Conservation (phyloP, 1,140 invertebrate genomes). For the Achroia grisella region DNA sequence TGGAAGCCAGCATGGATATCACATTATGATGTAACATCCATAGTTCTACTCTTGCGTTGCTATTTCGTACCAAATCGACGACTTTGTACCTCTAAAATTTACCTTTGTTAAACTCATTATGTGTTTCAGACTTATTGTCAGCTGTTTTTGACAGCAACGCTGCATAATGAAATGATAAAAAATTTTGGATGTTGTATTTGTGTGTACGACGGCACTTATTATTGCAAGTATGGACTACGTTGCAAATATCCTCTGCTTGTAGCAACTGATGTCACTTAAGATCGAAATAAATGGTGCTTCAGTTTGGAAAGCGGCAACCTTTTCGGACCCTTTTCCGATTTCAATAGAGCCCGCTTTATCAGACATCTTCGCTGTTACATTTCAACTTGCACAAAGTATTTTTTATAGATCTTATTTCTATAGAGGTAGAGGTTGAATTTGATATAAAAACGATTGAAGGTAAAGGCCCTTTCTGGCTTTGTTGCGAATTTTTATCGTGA, state of each 20-base stretch:
- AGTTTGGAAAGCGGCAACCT: slow-evolving; percentile 6
- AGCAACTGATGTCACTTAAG: slow-evolving; percentile 13
- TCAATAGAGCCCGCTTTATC: slow-evolving; percentile 16
- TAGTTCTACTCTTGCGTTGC: too few species aligned
- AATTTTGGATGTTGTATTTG: too few species aligned
- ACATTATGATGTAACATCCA: too few species aligned
- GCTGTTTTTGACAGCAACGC: too few species aligned
- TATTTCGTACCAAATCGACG: too few species aligned
- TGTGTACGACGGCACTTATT: too few species aligned
- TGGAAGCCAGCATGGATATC: too few species aligned
- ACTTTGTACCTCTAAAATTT: too few species aligned
- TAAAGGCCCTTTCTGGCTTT: slow-evolving; percentile 19
- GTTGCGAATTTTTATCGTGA: slow-evolving; percentile 25
- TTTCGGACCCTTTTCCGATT: slow-evolving; percentile 19
- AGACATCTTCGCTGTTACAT: background rate
- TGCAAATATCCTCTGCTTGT: background rate
- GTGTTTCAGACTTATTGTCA: too few species aligned
- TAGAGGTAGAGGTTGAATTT: slow-evolving; percentile 14
- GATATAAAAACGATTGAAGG: slow-evolving; percentile 7
- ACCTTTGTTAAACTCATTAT: too few species aligned
- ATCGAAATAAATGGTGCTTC: slow-evolving; percentile 22
- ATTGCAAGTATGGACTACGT: too few species aligned
- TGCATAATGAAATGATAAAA: too few species aligned
- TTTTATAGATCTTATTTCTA: background rate
- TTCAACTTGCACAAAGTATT: background rate